phyloP scores from a whole-genome alignment of 2,888 invertebrate genomes.

The Halocaridina rubra region DNA sequence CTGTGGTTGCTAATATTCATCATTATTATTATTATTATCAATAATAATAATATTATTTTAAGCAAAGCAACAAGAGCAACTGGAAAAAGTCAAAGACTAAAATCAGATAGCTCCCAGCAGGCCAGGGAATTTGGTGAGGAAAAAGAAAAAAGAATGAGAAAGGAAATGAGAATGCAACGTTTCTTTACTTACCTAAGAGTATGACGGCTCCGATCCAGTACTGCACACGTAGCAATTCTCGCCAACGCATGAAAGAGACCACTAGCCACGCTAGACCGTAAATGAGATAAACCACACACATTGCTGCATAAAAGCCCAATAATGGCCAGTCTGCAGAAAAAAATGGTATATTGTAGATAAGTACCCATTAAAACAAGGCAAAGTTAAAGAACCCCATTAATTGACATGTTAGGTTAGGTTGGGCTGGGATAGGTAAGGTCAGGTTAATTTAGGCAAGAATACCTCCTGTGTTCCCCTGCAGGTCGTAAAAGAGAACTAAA shows the following conservation, averaged over 20 bases:
- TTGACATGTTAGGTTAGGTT: neutral
- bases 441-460: neutral
- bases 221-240: slow-evolving; percentile 89
- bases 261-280: slow-evolving; percentile 85
- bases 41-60: no score
- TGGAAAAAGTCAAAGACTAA: no score
- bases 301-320: slow-evolving; percentile 84
- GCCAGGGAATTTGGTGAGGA: no score
- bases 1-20: no score
- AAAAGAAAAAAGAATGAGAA: no score
- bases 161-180: no score
- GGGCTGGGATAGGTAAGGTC: neutral
- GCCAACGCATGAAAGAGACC: slow-evolving; percentile 88
- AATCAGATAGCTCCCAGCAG: no score
- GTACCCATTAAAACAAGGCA: neutral
- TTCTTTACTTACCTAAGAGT: slow-evolving; percentile 74
- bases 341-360: neutral
- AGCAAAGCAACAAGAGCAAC: no score
- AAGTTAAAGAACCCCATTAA: neutral
- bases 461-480: no score
- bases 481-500: no score
- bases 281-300: slow-evolving; percentile 89
- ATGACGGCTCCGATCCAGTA: slow-evolving; percentile 97
- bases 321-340: slow-evolving; percentile 58
- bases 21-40: no score